Evolutionary conservation across 2,888 invertebrate species (phyloP).

Genomic region (Andrena marginata): DNA sequence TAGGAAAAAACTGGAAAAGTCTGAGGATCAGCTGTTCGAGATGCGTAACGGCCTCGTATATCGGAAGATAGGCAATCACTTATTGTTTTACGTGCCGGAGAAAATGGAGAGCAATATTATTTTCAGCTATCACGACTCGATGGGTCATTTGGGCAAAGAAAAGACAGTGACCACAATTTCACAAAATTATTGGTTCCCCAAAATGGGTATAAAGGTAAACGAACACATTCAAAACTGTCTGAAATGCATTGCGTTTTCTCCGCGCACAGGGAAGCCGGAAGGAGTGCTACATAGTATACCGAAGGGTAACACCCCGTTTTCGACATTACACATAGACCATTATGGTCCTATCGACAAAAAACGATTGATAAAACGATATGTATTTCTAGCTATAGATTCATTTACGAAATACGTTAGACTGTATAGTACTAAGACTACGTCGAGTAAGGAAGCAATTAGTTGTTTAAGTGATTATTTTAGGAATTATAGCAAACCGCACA

Average conservation of each 20-base stretch:
- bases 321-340: conserved; percentile 12
- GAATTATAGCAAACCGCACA: conserved; percentile 61
- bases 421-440: conserved; percentile 64
- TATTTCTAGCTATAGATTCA: conserved; percentile 72
- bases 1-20: neutral
- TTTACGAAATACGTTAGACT: conserved; percentile 74
- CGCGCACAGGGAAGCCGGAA: neutral
- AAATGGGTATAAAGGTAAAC: neutral
- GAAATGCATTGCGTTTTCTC: conserved; percentile 17
- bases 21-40: conserved; percentile 1
- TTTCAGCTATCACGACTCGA: conserved; percentile 4
- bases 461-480: conserved; percentile 62
- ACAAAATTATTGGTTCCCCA: conserved; percentile 27
- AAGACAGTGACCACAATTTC: neutral
- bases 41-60: conserved; percentile 19
- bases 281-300: neutral
- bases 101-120: conserved; percentile 7
- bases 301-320: conserved; percentile 10
- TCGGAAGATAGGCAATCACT: neutral
- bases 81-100: conserved; percentile 27
- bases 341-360: conserved; percentile 65
- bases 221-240: conserved; percentile 14
- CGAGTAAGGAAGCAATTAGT: conserved; percentile 58
- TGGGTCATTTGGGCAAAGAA: conserved; percentile 6
- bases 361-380: conserved; percentile 71